phyloP scores from a whole-genome alignment of 2,888 invertebrate genomes.

The Operophtera brumata region DNA sequence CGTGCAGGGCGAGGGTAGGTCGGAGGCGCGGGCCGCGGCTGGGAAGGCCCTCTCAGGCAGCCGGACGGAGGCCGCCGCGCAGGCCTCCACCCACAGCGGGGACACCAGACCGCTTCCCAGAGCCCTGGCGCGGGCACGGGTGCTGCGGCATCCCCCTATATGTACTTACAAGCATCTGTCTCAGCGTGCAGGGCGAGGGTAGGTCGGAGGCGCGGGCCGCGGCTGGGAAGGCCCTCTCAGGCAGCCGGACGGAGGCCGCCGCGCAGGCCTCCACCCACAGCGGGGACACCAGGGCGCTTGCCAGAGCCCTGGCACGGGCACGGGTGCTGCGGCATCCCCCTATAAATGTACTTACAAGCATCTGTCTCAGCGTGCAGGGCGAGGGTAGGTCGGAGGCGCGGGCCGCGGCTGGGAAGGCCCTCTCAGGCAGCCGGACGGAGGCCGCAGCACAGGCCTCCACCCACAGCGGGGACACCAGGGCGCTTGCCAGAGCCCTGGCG shows the following conservation, averaged over 20 bases:
- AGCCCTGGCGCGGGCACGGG: conserved; percentile 55
- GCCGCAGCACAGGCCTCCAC: conserved; percentile 67
- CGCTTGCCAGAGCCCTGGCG: conserved; percentile 58
- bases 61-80: conserved; percentile 49
- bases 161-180: conserved; percentile 53
- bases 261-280: conserved; percentile 74
- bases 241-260: conserved; percentile 43
- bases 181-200: conserved; percentile 24
- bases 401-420: conserved; percentile 58
- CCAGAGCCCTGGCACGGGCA: conserved; percentile 56
- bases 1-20: conserved; percentile 40
- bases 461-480: conserved; percentile 69
- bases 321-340: conserved; percentile 49
- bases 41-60: conserved; percentile 61
- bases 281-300: conserved; percentile 62
- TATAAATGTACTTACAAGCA: conserved; percentile 60
- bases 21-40: conserved; percentile 57
- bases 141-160: conserved; percentile 54
- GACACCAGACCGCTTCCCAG: conserved; percentile 63
- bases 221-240: conserved; percentile 61
- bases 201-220: conserved; percentile 60
- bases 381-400: conserved; percentile 67
- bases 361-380: conserved; percentile 49
- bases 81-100: conserved; percentile 72
- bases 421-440: conserved; percentile 48